Evolutionary conservation across 2,113 vertebrate genomes (phyloP).

Genomic region (Tautogolabrus adspersus): DNA sequence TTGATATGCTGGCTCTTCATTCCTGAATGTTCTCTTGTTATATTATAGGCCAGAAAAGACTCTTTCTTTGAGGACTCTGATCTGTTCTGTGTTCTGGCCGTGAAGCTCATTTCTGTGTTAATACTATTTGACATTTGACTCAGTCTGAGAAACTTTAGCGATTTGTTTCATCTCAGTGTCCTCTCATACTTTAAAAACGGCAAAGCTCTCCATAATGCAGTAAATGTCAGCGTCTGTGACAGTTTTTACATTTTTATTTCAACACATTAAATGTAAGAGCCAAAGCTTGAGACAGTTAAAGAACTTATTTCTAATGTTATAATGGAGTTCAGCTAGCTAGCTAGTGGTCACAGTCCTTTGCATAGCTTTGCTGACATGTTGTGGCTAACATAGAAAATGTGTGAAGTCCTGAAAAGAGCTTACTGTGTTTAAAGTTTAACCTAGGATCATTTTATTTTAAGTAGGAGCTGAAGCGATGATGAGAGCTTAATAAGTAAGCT

Average conservation of each 20-base stretch:
- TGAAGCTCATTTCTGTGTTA: constrained; percentile 1
- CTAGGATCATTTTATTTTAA: too few relatives aligned
- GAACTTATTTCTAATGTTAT: too few relatives aligned
- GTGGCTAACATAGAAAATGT: neutral
- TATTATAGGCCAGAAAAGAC: neutral
- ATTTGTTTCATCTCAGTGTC: neutral
- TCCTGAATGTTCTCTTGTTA: neutral
- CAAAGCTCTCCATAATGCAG: neutral
- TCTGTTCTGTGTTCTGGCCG: neutral
- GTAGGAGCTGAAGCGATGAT: too few relatives aligned
- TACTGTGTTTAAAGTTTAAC: too few relatives aligned
- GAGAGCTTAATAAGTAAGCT: too few relatives aligned
- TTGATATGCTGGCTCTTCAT: neutral
- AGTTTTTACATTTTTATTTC: too few relatives aligned
- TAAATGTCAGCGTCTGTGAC: neutral
- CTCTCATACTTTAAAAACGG: neutral
- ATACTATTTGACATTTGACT: constrained; percentile 10
- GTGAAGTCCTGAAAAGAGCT: neutral
- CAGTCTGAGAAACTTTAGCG: neutral
- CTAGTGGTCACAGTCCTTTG: neutral
- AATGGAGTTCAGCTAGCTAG: neutral
- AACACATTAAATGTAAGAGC: neutral
- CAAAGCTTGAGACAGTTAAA: neutral
- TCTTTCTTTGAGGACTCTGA: neutral
- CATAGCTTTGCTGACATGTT: neutral